Base-by-base conservation (phyloP, 2,113 vertebrate species). In the Parus major region DNA sequence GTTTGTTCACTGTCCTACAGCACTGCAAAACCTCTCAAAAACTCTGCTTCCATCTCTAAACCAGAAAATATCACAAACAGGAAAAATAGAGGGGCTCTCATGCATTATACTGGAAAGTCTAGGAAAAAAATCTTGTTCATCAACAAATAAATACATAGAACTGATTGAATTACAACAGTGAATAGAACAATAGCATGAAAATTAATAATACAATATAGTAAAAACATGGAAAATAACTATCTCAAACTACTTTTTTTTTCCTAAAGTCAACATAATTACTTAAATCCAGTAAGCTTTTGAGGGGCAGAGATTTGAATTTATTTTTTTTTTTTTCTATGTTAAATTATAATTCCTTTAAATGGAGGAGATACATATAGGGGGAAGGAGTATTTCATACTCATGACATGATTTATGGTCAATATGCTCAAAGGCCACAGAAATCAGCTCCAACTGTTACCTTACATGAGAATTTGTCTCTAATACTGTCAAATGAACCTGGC, bases 381-480 rank as follows among this genome's bases (percentile, higher is more conserved):
- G 10, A 88, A 44, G 31, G 33, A 17, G 8, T 36, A 55, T 75
- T 82, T 78, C 44, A 68, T 44, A 44, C 42, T 78, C 7, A 22
- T 18, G 20, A 79, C 39, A 72, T 77, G 69, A 93, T 90, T 93
- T 68, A 71, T 64, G 76, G 82, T 85, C 82, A 92, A 49, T 86
- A 92, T 35, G 27, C 25, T 81, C n/a, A 60, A 88, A 56, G 33
- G 53, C 56, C 68, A 93, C 0, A 8, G 76, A 95, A 95, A 90
- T 82, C 77, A 92, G 56, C 64, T 88, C 61, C 59, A 86, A 64
- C 49, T 42, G 39, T 82, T 94, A 86, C 47, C 68, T 68, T 68
- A 75, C 72, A 90, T 64, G 49, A 83, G 64, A 92, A 88, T 90
- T 86, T 86, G 36, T 71, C 49, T 90, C 60, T 84, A 95, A 89